These are phyloP conservation scores for Torymus auratus DNA, from an alignment of 2,888 invertebrate genomes.

Conservation along the genomic window DNA sequence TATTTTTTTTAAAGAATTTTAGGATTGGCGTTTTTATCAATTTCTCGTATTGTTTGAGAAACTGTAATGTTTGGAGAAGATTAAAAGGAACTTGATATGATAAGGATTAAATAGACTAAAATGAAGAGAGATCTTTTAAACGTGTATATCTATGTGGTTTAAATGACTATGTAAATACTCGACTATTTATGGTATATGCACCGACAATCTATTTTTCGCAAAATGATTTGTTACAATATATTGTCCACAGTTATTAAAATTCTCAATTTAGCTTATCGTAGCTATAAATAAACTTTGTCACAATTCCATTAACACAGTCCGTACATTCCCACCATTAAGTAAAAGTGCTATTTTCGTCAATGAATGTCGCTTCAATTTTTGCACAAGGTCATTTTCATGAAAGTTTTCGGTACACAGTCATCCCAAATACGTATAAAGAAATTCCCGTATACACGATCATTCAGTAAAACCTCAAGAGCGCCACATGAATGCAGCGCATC, in stretches of 20 bases:
- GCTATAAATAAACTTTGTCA: no score
- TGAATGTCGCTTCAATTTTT: not conserved
- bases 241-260: no score
- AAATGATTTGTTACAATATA: no score
- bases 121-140: not conserved
- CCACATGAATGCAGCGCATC: not conserved
- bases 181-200: no score
- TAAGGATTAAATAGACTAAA: not conserved
- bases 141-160: no score
- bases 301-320: not conserved
- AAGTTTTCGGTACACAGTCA: not conserved
- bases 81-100: conserved; percentile 12
- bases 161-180: no score
- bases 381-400: conserved; percentile 20
- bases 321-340: not conserved
- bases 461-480: conserved; percentile 7
- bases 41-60: no score
- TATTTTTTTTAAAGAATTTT: no score
- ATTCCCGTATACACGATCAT: not conserved
- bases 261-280: no score
- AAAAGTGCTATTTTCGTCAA: not conserved
- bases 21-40: no score
- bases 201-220: no score
- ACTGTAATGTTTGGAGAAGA: conserved; percentile 21
- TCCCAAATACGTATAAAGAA: no score